Base-by-base conservation (phyloP, 2,113 vertebrate genomes). In the Empidonax traillii region DNA sequence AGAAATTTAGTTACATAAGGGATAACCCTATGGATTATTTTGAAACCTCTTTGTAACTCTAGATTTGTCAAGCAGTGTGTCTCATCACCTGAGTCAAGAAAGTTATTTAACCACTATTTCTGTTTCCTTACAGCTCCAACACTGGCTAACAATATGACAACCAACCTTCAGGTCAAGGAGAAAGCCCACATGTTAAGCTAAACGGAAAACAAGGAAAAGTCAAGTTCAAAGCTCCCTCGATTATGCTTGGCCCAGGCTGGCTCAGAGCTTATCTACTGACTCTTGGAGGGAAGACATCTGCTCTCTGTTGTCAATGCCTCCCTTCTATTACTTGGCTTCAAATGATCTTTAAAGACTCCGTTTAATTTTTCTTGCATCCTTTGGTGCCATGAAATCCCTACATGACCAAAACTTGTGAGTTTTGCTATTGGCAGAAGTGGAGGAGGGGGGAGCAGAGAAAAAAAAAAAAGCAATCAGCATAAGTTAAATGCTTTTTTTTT, bases 121-220 rank as follows among this genome's bases (percentile, higher is more conserved):
- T 96, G 37, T 90, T 71, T 51, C 51, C 84, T 93, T 81, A 53
- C 97, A 98, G 98, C 86, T 98, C 89, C 96, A 97, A 4, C 98
- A 98, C 93, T 98, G 98, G 98, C 72, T 98, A 96, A 95, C 98
- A 85, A 98, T 98, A 97, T 98, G 98, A 98, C 85, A 89, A 41
- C 59, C 47, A 31, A 43, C 47, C 35, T 35, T 35, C 35, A 85
- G 67, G 56, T 44, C 2, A 17, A 93, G 52, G 85, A 92, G 80
- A 95, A 95, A 79, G 46, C 62, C 95, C 81, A 28, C 46, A 39
- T 9, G 2, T 90, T 74, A 89, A 92, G 61, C 47, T 61, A 85
- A 92, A 93, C 68, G 89, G 86, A 61, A 52, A 93, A 91, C 51
- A 94, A 13, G 33, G 71, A 86, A 94, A 80, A 87, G 41, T 93